A percentile compares a stretch with the other conserved stretches of the same genome.
phyloP scores from a whole-genome alignment of 1,140 invertebrate species.

The Melitaea cinxia region DNA sequence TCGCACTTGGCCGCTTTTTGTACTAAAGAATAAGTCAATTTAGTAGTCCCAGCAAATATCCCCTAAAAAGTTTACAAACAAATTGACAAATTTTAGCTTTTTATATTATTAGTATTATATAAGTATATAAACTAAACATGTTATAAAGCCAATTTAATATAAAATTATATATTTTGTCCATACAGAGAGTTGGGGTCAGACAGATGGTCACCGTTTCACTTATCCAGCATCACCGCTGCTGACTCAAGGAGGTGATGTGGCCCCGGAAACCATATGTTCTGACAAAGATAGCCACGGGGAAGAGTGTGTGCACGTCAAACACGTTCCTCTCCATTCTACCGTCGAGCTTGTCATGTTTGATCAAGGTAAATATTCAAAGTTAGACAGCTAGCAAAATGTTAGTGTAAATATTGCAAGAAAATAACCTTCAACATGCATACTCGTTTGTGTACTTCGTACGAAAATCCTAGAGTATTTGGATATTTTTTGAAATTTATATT shows the following conservation, averaged over 20 bases:
- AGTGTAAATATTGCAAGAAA: constrained; percentile 10
- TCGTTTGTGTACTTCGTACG: no score
- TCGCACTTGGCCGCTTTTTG: no score
- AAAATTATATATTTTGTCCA: constrained; percentile 23
- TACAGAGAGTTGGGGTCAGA: constrained; percentile 74
- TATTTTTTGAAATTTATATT: no score
- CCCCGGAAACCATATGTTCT: constrained; percentile 80
- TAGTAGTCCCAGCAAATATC: no score
- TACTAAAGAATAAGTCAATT: no score
- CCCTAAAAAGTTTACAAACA: no score
- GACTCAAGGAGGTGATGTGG: constrained; percentile 83
- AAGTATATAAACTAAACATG: not conserved
- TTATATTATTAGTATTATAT: no score
- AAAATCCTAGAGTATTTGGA: no score
- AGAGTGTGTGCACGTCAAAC: constrained; percentile 85
- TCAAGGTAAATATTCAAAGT: constrained; percentile 82
- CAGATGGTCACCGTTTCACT: constrained; percentile 86
- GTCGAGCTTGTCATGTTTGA: constrained; percentile 87
- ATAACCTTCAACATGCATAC: constrained; percentile 1
- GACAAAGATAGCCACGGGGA: constrained; percentile 69
- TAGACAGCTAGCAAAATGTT: constrained; percentile 2
- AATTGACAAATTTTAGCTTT: no score
- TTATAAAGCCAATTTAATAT: not conserved
- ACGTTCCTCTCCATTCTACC: constrained; percentile 83
- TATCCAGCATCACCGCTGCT: constrained; percentile 87